Evolutionary conservation across 1,140 invertebrate genomes (phyloP), one percentile per base, ranked within the genome.

Genomic region (Cherax quadricarinatus): DNA sequence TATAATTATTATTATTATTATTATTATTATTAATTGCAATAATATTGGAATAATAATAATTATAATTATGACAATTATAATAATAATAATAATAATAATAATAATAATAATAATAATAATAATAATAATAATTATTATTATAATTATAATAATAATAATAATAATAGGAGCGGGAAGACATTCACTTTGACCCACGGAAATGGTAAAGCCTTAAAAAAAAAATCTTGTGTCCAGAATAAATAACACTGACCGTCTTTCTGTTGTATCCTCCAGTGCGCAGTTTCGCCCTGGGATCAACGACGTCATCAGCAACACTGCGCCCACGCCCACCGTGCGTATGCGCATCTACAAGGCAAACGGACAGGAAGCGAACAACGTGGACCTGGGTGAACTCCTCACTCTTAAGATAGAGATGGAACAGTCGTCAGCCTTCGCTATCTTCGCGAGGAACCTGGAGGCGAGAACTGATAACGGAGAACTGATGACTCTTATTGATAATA

Each of bases 381-480:
- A 95, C 87, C 93, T 96, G 0, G 96, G 96, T 14, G 96, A 96
- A 93, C 95, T 95, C 81, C 94, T 96, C 12, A 95, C 94, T 48
- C 94, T 96, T 5, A 94, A 95, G 85, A 95, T 96, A 83, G 96
- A 96, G 94, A 95, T 96, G 93, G 95, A 96, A 92, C 95, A 95
- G 78, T 93, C 93, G 5, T 94, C 95, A 86, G 95, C 95, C 12
- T 96, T 96, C 94, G 96, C 95, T 18, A 95, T 96, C 49, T 96
- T 96, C 94, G 96, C 95, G 21, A 94, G 95, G 24, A 96, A 96
- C 93, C 93, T 96, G 70, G 95, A 96, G 94, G 96, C 96, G 2
- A 92, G 95, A 80, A 96, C 95, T 78, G 95, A 96, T 83, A 95
- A 95, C 93, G 95, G 95, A 53, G 96, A 96, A 93, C 94, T 95